A percentile compares a stretch with the other conserved stretches of the same genome.
Conservation (phyloP, 2,113 vertebrate species). For the Murina feae region DNA sequence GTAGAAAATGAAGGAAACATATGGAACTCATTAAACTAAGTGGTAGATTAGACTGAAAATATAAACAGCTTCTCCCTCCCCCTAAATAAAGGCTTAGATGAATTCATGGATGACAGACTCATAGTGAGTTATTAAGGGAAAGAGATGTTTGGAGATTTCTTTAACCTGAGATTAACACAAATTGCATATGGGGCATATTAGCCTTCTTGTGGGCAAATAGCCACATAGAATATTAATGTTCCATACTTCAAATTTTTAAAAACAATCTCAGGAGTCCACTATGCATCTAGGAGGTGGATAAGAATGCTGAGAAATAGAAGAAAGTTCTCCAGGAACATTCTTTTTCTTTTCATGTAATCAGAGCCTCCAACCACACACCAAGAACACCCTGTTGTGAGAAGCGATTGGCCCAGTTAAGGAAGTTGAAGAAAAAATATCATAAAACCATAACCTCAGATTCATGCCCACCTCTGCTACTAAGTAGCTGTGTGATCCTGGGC, state of each 20-base stretch:
- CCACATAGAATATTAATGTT: background rate
- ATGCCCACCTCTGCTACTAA: background rate
- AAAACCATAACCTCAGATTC: background rate
- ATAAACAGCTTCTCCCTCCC: slow-evolving; percentile 58
- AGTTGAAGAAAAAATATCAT: slow-evolving; percentile 1
- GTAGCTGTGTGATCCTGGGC: background rate
- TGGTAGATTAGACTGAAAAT: slow-evolving; percentile 57
- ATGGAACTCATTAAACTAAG: slow-evolving; percentile 64
- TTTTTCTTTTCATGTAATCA: slow-evolving; percentile 23
- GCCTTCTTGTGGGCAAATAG: background rate
- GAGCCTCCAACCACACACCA: background rate
- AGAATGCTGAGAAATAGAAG: slow-evolving; percentile 15
- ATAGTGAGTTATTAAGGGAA: slow-evolving; percentile 43
- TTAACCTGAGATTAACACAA: background rate
- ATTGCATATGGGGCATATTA: background rate
- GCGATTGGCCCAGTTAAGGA: background rate
- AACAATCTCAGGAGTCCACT: background rate
- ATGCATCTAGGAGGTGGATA: background rate
- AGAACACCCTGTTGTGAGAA: background rate
- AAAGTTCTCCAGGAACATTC: background rate
- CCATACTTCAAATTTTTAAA: background rate
- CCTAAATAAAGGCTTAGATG: slow-evolving; percentile 49
- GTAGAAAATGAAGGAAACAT: slow-evolving; percentile 67
- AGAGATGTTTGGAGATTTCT: slow-evolving; percentile 38
- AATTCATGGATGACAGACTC: slow-evolving; percentile 45